Evolutionary conservation across 1,140 invertebrate species (phyloP), one percentile per base, ranked within the genome.

Genomic region (Aphis gossypii): DNA sequence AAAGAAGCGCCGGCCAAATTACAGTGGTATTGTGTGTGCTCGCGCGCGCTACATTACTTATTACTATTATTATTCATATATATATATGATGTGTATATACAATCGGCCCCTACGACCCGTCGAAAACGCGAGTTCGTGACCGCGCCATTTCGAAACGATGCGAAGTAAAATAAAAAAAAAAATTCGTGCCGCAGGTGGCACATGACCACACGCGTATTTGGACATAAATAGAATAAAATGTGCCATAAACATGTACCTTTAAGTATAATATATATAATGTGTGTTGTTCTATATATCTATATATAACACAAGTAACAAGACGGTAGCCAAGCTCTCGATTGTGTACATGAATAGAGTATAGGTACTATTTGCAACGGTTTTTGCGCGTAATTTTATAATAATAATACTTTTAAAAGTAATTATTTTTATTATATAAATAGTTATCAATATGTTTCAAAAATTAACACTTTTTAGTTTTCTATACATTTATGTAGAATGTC

Each of bases 1-100:
- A 48, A 51, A 92, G 76, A 92, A 92, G 76, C 91, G 68, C 90
- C 60, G 90, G 76, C 46, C 41, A 83, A 92, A 92, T 92, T 83
- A 92, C n/a, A 44, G 68, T 35, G 5, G n/a, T 48, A 83, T 82
- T 82, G 91, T 92, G 25, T 51, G 89, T 41, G 90, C 14, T 68
- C 90, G 88, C 48, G 41, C 38, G 23, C 25, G 86, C 46, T 23
- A 35, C 60, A 30, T 8, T 35, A 51, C 30, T 88, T 54, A 89
- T 56, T 89, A 41, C 38, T 56, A 56, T 56, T 56, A 38, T 56
- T 38, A 38, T 89, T 23, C 14, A n/a, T n/a, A 87, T 86, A n/a
- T 84, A 44, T 30, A 46, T n/a, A 86, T n/a, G n/a, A 44, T 48
- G 30, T 20, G 4, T 38, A 83, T 23, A 46, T 7, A 30, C 86